Evolutionary conservation across 2,113 vertebrate species (phyloP), one percentile per base, ranked within the genome.

Genomic region (Notiomystis cincta): DNA sequence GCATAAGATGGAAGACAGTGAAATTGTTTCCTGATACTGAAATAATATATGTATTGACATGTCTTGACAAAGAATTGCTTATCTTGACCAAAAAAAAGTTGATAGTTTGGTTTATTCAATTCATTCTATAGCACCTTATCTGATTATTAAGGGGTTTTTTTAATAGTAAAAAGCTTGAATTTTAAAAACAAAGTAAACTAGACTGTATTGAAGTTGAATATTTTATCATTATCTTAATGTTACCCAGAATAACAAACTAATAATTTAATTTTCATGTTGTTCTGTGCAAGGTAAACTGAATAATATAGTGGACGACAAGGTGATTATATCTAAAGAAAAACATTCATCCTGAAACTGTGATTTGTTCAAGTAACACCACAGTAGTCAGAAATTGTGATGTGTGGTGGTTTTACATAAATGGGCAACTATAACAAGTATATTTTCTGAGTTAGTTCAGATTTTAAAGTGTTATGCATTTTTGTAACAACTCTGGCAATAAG

Each of bases 351-450:
- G 3, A 69, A 9, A 47, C 6, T 44, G 2, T 70, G 13, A 64
- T 77, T 53, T 58, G 5, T 72, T 87, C 11, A 42, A 18, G 11
- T 53, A 57, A 35, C 66, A 37, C 5, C 16, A 28, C 1, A 5
- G 16, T 28, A 33, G 7, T 62, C 38, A 62, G 15, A 40, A 60
- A 72, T 38, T 0, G 0, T 0, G 0, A 3, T 56, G 15, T 33
- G 7, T 45, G 10, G 13, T 66, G 14, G 44, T 56, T 93, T 86
- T 42, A 35, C 23, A 10, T 15, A 37, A 91, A 64, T 24, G 4
- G 11, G 30, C 33, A 86, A 21, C 17, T 38, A 12, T 27, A 50
- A 82, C 53, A 66, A 35, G 18, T 14, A 6, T 54, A 42, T 23
- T 45, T 69, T 60, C 23, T 67, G 5, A 4, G 30, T 50, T 53